Conservation (phyloP, 2,888 invertebrate species). For the Melitaea athalia region DNA sequence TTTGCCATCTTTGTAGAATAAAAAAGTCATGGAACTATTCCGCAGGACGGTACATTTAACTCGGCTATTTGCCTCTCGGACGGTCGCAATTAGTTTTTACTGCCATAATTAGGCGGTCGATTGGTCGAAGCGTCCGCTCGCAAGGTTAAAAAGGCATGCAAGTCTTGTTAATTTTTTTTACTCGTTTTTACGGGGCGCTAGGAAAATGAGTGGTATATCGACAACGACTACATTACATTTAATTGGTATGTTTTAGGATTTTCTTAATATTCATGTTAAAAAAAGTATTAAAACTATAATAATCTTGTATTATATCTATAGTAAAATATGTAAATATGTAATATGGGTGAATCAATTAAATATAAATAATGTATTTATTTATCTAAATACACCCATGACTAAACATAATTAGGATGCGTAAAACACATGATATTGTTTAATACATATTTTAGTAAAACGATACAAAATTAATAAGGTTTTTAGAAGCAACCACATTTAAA, state of each 20-base stretch:
- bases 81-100: conserved; percentile 28
- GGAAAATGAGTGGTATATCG: not conserved
- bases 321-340: no score
- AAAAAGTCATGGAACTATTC: not conserved
- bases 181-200: not conserved
- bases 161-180: conserved; percentile 9
- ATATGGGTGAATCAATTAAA: no score
- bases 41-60: not conserved
- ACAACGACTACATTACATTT: not conserved
- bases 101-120: conserved; percentile 30
- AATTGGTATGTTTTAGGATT: not conserved
- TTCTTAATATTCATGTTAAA: not conserved
- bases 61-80: not conserved
- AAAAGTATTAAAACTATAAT: no score
- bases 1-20: no score
- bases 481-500: no score
- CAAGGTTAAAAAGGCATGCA: conserved; percentile 6
- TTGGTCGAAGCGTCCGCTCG: conserved; percentile 13
- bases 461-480: no score
- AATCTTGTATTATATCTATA: no score
- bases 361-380: no score
- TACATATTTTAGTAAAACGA: no score
- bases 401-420: no score
- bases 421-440: no score
- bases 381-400: no score